Evolutionary conservation across 2,888 invertebrate species (phyloP).

Genomic region (Erynnis tages): DNA sequence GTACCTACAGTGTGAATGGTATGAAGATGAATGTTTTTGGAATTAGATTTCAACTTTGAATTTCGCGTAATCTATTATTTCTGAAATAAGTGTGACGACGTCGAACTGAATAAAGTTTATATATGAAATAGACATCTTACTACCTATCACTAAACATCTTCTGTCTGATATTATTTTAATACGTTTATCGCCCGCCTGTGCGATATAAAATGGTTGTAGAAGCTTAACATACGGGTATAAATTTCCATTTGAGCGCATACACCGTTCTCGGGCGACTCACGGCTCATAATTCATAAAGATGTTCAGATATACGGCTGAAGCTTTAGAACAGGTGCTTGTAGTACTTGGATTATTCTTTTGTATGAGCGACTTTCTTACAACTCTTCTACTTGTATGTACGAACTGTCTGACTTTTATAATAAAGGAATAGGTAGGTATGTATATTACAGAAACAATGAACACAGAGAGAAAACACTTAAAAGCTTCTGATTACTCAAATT

Average conservation of each 20-base stretch:
- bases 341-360: conserved; percentile 5
- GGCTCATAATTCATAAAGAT: conserved; percentile 60
- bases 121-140: too few species aligned
- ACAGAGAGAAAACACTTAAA: too few species aligned
- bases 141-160: too few species aligned
- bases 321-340: conserved; percentile 57
- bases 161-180: neutral
- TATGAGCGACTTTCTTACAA: neutral
- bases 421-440: too few species aligned
- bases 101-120: neutral
- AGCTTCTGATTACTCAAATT: too few species aligned
- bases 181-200: conserved; percentile 13
- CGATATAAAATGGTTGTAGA: conserved; percentile 21
- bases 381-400: neutral
- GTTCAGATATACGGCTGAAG: conserved; percentile 54
- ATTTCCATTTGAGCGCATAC: conserved; percentile 62
- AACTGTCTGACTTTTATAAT: too few species aligned
- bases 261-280: conserved; percentile 44
- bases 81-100: too few species aligned
- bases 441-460: too few species aligned
- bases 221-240: conserved; percentile 41
- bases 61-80: too few species aligned
- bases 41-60: too few species aligned
- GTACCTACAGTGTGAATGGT: too few species aligned
- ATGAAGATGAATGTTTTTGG: too few species aligned